Evolutionary conservation across 2,797 vertebrate genomes (phyloP).

Genomic region (Astyanax mexicanus): DNA sequence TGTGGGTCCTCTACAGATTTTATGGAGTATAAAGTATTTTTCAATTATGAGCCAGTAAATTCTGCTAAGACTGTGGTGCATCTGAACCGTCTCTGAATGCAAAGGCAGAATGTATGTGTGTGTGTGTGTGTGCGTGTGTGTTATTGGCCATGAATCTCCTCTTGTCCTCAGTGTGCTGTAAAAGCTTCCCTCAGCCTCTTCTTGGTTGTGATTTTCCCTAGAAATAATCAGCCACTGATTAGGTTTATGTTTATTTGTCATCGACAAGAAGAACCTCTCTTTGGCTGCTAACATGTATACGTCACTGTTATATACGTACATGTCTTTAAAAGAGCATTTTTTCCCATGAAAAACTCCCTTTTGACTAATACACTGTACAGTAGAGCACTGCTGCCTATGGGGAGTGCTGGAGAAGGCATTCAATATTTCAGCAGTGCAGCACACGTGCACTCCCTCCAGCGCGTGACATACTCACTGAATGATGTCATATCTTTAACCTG

Average conservation of each 20-base stretch:
- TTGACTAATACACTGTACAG: conserved; percentile 6
- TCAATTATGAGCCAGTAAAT: conserved; percentile 26
- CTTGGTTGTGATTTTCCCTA: conserved; percentile 5
- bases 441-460: conserved; percentile 31
- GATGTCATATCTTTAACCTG: conserved; percentile 65
- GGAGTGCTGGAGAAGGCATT: conserved; percentile 37
- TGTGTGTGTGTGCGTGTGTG: no score
- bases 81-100: neutral
- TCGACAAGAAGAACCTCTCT: neutral
- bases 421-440: conserved; percentile 64
- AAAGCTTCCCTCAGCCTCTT: conserved; percentile 11
- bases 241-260: conserved; percentile 23
- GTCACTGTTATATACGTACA: conserved; percentile 9
- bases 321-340: neutral
- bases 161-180: conserved; percentile 27
- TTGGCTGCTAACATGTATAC: conserved; percentile 7
- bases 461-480: conserved; percentile 53
- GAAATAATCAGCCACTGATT: conserved; percentile 23
- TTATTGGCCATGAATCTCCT: conserved; percentile 45
- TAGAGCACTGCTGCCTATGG: neutral
- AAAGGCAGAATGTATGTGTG: conserved; percentile 32
- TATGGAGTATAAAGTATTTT: conserved; percentile 18
- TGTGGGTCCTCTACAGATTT: neutral
- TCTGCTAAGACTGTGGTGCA: conserved; percentile 18
- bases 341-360: conserved; percentile 3